phyloP scores from a whole-genome alignment of 2,113 vertebrate genomes.

The Elachura formosa region DNA sequence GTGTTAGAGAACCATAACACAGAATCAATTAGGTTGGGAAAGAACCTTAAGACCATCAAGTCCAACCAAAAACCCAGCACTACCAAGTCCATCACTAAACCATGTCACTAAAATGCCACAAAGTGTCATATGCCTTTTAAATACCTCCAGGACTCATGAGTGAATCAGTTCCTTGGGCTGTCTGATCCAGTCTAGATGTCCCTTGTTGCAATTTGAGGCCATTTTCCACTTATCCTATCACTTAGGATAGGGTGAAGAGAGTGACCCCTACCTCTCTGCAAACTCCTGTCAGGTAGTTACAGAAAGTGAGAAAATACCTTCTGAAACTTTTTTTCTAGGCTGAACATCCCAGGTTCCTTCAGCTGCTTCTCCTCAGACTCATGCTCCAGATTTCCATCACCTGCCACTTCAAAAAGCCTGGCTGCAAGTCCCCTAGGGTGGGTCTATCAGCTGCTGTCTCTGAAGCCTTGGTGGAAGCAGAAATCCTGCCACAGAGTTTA shows the following conservation, averaged over 20 bases:
- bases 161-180: neutral
- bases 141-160: neutral
- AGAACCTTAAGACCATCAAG: neutral
- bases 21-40: neutral
- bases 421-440: accelerated
- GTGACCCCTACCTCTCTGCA: neutral
- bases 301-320: neutral
- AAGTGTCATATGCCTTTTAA: neutral
- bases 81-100: neutral
- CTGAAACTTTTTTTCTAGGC: neutral
- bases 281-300: neutral
- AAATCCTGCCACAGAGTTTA: accelerated
- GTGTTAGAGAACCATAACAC: neutral
- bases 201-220: neutral
- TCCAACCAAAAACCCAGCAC: neutral
- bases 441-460: neutral
- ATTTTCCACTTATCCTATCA: neutral
- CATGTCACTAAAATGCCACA: neutral
- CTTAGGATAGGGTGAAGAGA: neutral
- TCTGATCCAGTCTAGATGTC: neutral
- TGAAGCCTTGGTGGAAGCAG: neutral
- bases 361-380: neutral
- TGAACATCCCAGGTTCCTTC: neutral
- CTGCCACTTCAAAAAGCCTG: accelerated
- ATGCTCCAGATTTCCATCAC: neutral